phyloP scores from a whole-genome alignment of 2,113 vertebrate genomes.

The Toxotes jaculatrix region DNA sequence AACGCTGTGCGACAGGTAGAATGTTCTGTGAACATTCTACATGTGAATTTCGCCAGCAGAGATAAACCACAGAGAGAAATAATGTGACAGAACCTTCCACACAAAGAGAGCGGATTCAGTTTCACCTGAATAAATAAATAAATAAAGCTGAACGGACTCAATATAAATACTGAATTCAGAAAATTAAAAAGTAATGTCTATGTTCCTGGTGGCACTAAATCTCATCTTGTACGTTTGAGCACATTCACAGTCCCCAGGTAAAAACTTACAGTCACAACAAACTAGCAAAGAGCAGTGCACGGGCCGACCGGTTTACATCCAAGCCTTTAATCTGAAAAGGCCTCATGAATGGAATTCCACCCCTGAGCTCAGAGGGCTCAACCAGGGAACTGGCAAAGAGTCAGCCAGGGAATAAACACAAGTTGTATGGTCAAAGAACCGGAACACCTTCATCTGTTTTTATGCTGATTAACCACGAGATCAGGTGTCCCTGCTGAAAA shows the following conservation, averaged over 20 bases:
- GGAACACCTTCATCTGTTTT: conserved; percentile 26
- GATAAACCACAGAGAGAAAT: neutral
- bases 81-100: neutral
- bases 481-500: conserved; percentile 1
- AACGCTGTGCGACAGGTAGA: conserved; percentile 7
- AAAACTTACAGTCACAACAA: neutral
- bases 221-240: neutral
- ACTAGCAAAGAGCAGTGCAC: neutral
- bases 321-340: conserved; percentile 36
- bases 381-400: neutral
- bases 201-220: neutral
- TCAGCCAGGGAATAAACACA: conserved; percentile 32
- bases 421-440: neutral
- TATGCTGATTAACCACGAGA: neutral
- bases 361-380: conserved; percentile 22
- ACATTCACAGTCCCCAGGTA: neutral
- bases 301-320: neutral
- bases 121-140: neutral
- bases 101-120: too few relatives aligned
- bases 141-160: neutral
- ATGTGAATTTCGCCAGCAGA: neutral
- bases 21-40: conserved; percentile 34
- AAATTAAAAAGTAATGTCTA: neutral
- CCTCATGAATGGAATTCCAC: conserved; percentile 51
- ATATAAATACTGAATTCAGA: neutral